Conservation (phyloP, 2,888 invertebrate genomes). For the Leptinotarsa rubiginosa region DNA sequence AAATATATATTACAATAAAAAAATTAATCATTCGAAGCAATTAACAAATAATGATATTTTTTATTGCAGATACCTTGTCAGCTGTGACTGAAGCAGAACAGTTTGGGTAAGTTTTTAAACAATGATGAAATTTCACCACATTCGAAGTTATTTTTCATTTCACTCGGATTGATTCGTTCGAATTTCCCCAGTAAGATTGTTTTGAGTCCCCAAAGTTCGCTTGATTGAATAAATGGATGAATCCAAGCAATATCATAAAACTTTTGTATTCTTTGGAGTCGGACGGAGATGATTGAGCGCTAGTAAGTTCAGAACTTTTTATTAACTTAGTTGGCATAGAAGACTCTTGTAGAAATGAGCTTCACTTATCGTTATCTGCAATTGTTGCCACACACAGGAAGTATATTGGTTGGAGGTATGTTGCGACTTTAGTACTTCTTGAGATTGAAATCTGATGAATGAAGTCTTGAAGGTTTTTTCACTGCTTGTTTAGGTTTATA, state of each 20-base stretch:
- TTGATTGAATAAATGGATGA: conserved; percentile 9
- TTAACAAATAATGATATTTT: too few species aligned
- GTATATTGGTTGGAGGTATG: not conserved
- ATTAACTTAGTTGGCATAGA: not conserved
- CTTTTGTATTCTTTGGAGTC: conserved; percentile 10
- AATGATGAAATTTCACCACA: not conserved
- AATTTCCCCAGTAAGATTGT: not conserved
- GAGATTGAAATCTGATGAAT: not conserved
- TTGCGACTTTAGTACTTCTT: not conserved
- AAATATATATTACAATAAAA: too few species aligned
- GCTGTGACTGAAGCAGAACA: not conserved
- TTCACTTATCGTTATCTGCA: not conserved
- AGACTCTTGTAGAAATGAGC: not conserved
- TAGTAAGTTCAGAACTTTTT: conserved; percentile 2
- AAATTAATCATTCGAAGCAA: too few species aligned
- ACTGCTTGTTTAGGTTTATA: too few species aligned
- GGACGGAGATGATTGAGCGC: conserved; percentile 11
- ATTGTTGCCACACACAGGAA: not conserved
- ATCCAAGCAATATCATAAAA: conserved; percentile 10
- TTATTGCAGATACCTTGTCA: too few species aligned
- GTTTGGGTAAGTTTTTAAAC: not conserved
- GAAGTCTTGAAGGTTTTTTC: too few species aligned
- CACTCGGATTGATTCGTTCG: not conserved
- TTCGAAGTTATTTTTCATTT: not conserved
- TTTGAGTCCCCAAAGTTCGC: not conserved